Percentiles rank a stretch among this genome's conserved stretches.
These are phyloP conservation scores for Rhinichthys osculus DNA, from an alignment of 2,797 vertebrate genomes.

Conservation along the genomic window DNA sequence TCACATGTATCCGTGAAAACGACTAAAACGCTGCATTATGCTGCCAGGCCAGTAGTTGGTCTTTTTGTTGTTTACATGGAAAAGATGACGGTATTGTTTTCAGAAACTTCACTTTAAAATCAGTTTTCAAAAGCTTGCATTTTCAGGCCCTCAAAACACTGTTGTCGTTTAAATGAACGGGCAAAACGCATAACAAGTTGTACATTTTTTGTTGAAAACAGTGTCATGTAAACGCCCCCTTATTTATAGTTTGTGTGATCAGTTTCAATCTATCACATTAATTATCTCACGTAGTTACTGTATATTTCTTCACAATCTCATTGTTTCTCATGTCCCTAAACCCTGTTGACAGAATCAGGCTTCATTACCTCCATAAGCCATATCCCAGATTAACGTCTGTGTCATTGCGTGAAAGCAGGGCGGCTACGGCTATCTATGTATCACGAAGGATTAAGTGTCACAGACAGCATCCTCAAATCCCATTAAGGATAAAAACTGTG, in stretches of 20 bases:
- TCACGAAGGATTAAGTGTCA: slow-evolving; percentile 35
- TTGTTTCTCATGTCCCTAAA: slow-evolving; percentile 34
- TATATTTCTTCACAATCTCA: neutral
- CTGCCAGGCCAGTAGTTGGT: neutral
- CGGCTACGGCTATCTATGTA: neutral
- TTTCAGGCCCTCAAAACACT: neutral
- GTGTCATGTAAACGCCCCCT: neutral
- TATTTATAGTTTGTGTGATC: neutral
- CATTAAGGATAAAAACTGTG: slow-evolving; percentile 10
- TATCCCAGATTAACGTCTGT: slow-evolving; percentile 49
- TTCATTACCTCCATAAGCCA: slow-evolving; percentile 44
- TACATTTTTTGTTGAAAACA: neutral
- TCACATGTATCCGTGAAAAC: neutral
- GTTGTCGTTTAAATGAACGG: neutral
- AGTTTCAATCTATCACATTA: neutral
- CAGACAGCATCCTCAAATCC: slow-evolving; percentile 30
- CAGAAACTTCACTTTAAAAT: too few relatives aligned
- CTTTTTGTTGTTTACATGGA: neutral
- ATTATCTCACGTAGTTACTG: neutral
- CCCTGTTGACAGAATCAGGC: slow-evolving; percentile 46
- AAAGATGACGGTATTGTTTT: neutral
- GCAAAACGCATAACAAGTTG: too few relatives aligned
- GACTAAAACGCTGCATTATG: neutral
- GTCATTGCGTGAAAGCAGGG: slow-evolving; percentile 17
- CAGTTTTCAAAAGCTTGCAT: neutral